These are phyloP conservation scores for Conomelus anceps DNA, from an alignment of 2,888 invertebrate species.

Conservation along the genomic window DNA sequence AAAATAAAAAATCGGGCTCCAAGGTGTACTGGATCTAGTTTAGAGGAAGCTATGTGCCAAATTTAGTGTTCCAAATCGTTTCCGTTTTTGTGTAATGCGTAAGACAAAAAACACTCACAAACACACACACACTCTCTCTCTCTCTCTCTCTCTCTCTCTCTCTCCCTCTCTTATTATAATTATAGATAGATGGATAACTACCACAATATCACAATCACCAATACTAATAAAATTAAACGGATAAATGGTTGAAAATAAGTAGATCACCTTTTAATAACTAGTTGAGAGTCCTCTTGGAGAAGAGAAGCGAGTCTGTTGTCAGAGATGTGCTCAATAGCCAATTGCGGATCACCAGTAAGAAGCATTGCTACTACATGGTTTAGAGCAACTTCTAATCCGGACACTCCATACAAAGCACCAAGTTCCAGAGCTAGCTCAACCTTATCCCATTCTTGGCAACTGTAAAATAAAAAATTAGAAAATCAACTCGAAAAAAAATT, in stretches of 20 bases:
- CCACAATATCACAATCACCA: neutral
- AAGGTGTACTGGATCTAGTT: too few species aligned
- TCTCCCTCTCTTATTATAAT: too few species aligned
- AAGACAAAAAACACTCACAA: too few species aligned
- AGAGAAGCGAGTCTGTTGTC: conserved; percentile 30
- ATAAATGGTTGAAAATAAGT: neutral
- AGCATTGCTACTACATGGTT: conserved; percentile 34
- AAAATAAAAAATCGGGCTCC: too few species aligned
- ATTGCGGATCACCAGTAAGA: conserved; percentile 23
- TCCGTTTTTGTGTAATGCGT: too few species aligned
- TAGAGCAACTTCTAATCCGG: conserved; percentile 42
- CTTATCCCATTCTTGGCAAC: conserved; percentile 43
- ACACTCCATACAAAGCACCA: conserved; percentile 43
- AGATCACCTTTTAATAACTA: conserved; percentile 28
- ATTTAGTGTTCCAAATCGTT: too few species aligned
- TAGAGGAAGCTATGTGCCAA: too few species aligned
- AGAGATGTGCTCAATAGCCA: conserved; percentile 13
- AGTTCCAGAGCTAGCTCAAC: conserved; percentile 43
- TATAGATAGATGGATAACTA: neutral
- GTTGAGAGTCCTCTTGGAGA: conserved; percentile 22
- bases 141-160: too few species aligned
- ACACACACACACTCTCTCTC: too few species aligned
- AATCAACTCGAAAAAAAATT: neutral
- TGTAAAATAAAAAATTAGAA: conserved; percentile 33
- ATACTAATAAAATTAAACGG: conserved; percentile 9